Evolutionary conservation across 2,113 vertebrate genomes (phyloP), one percentile per base, ranked within the genome.

Genomic region (Damaliscus lunatus): DNA sequence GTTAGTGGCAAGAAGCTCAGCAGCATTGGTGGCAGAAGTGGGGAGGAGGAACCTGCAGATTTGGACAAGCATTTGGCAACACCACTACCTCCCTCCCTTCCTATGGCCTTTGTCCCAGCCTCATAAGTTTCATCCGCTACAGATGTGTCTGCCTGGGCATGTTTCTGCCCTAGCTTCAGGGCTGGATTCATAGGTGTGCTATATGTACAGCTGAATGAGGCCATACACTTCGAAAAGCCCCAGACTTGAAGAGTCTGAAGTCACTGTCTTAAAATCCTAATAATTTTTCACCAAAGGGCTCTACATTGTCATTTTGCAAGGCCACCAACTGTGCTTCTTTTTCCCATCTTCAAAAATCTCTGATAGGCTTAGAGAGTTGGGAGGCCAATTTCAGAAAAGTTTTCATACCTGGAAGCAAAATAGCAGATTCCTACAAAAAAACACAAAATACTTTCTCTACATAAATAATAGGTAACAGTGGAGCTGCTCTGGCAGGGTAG

Each of bases 401-500:
- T 81, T 59, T 82, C 19, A 71, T 46, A 36, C 33, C 43, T 59
- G 23, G 25, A 62, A 84, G 52, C 46, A 92, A 94, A 87, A 67
- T 7, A 48, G 71, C 25, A 93, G 53, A 25, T 6, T 83, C n/a
- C 55, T 31, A 74, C 17, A 93, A 52, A 29, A 78, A 64, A 43
- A 93, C 23, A 83, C 11, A 59, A 60, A 85, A 90, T 50, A 19
- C 0, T 50, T 4, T 84, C 2, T 81, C 53, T 46, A 23, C 13
- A 46, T 50, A 52, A 71, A 88, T 82, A 55, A 55, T 21, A 23
- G 15, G 1, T 11, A 7, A 81, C 46, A 46, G 3, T 27, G 29
- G 4, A 77, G 12, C 10, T 85, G 0, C 23, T 85, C 6, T 92
- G 21, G 27, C 6, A 88, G 6, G 91, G 3, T 6, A 33, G 25